Percentiles rank a stretch among this genome's conserved stretches.
These are phyloP conservation scores for Stenichneumon culpator DNA, from an alignment of 2,888 invertebrate species.

Conservation along the genomic window DNA sequence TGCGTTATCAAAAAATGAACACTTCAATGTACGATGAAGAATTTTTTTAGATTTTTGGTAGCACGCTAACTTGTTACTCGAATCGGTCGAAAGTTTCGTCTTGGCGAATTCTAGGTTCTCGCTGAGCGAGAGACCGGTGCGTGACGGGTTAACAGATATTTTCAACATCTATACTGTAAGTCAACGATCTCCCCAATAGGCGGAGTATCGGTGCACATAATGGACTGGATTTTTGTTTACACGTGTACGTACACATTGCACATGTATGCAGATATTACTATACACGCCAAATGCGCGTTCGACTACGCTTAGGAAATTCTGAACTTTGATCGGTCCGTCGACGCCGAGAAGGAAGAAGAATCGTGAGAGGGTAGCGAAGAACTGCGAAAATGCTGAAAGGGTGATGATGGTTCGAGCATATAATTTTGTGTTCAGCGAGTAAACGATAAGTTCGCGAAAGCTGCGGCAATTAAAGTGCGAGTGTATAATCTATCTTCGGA, in stretches of 20 bases:
- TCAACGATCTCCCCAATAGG: not conserved
- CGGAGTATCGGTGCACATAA: not conserved
- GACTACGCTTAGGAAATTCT: slow-evolving; percentile 20
- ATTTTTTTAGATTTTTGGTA: too few relatives aligned
- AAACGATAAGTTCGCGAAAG: not conserved
- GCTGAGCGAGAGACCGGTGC: too few relatives aligned
- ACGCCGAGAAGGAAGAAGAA: not conserved
- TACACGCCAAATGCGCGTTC: not conserved
- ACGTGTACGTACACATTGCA: not conserved
- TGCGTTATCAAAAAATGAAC: too few relatives aligned
- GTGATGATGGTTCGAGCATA: not conserved
- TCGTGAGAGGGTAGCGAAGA: not conserved
- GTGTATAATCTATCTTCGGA: slow-evolving; percentile 4
- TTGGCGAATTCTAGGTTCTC: too few relatives aligned
- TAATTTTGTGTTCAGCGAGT: not conserved
- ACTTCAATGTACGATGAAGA: too few relatives aligned
- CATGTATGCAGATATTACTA: not conserved
- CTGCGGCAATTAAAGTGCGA: slow-evolving; percentile 32
- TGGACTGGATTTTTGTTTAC: not conserved
- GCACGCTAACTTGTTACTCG: too few relatives aligned
- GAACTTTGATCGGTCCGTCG: slow-evolving; percentile 16
- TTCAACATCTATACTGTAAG: not conserved
- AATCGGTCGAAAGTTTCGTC: too few relatives aligned
- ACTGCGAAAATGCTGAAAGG: slow-evolving; percentile 5
- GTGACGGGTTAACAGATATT: not conserved